phyloP scores from a whole-genome alignment of 2,113 vertebrate genomes.

The Nesospiza acunhae region DNA sequence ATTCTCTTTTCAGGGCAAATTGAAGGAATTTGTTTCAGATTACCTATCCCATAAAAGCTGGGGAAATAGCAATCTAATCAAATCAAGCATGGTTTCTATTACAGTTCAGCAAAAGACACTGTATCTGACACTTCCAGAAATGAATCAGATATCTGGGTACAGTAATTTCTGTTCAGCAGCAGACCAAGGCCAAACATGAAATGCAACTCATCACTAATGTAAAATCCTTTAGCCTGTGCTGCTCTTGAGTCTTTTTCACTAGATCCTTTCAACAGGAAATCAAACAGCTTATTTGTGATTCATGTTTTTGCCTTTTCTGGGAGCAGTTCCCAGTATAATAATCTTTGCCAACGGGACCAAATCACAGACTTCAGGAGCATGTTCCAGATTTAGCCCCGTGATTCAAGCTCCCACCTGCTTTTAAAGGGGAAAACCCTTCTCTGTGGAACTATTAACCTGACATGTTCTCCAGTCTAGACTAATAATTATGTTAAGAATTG shows the following conservation, averaged over 20 bases:
- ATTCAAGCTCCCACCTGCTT: constrained; percentile 53
- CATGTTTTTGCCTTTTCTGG: background rate
- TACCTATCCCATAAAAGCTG: background rate
- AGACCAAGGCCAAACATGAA: background rate
- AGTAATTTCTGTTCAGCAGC: background rate
- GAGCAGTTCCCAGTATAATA: constrained; percentile 2
- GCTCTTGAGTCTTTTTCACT: constrained; percentile 18
- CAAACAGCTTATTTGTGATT: background rate
- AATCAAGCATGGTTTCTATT: background rate
- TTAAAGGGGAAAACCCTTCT: constrained; percentile 26
- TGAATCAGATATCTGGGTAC: background rate
- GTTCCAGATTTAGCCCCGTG: constrained; percentile 16
- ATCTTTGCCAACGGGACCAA: constrained; percentile 23
- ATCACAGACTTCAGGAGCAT: background rate
- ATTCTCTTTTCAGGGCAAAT: constrained; percentile 28
- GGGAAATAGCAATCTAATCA: background rate
- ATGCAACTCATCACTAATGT: constrained; percentile 15
- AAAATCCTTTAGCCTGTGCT: constrained; percentile 17
- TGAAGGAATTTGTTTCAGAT: constrained; percentile 31
- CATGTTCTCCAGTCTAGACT: constrained; percentile 47
- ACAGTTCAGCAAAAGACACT: constrained; percentile 4
- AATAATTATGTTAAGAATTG: constrained; percentile 26
- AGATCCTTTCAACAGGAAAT: background rate
- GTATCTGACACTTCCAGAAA: constrained; percentile 5
- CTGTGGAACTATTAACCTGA: constrained; percentile 26